Evolutionary conservation across 1,140 invertebrate species (phyloP).

Genomic region (Achroia grisella): DNA sequence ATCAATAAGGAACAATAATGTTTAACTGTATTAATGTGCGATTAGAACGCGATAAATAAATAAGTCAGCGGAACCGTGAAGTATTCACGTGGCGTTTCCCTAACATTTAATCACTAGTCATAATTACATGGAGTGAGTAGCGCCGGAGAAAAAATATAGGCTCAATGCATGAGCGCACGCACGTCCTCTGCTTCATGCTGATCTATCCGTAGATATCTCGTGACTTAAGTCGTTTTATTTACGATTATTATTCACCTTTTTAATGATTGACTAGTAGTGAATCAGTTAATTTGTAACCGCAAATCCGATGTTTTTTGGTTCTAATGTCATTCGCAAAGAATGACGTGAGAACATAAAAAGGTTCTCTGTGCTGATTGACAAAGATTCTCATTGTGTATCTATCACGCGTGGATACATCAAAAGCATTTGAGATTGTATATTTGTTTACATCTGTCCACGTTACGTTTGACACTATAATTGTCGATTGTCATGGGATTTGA

Average conservation of each 20-base stretch:
- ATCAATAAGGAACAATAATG: constrained; percentile 19
- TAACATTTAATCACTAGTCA: constrained; percentile 18
- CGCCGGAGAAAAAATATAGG: constrained; percentile 37
- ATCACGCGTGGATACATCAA: constrained; percentile 11
- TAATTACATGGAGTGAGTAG: constrained; percentile 31
- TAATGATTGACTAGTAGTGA: neutral
- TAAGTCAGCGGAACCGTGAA: constrained; percentile 2
- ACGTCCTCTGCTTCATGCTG: constrained; percentile 9
- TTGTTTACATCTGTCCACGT: constrained; percentile 67
- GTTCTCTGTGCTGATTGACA: no score
- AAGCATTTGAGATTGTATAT: constrained; percentile 28
- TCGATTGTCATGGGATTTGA: constrained; percentile 65
- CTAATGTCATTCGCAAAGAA: no score
- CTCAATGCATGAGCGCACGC: constrained; percentile 23
- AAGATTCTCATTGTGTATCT: constrained; percentile 1
- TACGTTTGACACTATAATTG: constrained; percentile 44
- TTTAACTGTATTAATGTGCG: constrained; percentile 14
- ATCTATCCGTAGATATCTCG: constrained; percentile 33
- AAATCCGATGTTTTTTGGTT: constrained; percentile 2
- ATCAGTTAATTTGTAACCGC: constrained; percentile 1
- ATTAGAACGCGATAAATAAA: constrained; percentile 26
- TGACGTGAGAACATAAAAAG: no score
- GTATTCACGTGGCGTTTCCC: constrained; percentile 8
- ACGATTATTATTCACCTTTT: neutral
- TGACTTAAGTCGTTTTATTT: constrained; percentile 7